Evolutionary conservation across 2,113 vertebrate genomes (phyloP), one percentile per base, ranked within the genome.

Genomic region (Hemibagrus wyckioides): DNA sequence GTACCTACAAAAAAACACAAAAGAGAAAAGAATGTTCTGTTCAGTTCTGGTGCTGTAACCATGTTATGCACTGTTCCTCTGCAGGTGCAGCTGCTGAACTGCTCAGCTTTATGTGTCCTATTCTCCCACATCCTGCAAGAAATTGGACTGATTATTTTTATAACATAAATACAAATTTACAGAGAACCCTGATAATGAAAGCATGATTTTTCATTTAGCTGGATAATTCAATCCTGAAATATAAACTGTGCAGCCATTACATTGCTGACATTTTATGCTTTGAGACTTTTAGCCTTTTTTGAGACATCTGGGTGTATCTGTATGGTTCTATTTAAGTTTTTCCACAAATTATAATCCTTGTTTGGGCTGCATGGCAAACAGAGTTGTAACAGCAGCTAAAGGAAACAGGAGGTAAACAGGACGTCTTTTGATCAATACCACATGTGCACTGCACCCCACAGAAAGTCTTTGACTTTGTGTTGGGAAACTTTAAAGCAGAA

Each of bases 1-100:
- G 91, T 96, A 97, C 85, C 97, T 97, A 73, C 33, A 17, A 71
- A 83, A 84, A 71, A 81, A 63, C 75, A 79, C 59, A 44, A 89
- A 0, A 9, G 39, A 28, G 17, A 61, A 41, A 80, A 61, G 48
- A 57, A 71, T 36, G 11, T 44, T 82, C n/a, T 87, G 85, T 87
- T 82, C 65, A 61, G 33, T 33, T 28, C 50, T 81, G 25, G 3
- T 73, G 52, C 50, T 82, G 7, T 25, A 59, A 82, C 56, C 4
- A 73, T 33, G 44, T 48, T 48, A 48, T 48, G 36, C 9, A 48
- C 9, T 86, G 63, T 59, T 33, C 19, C 61, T 67, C 41, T 48
- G 57, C 25, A 39, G 28, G 59, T 25, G n/a, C 2, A 15, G 28
- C 41, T 33, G 39, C 39, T 30, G 54, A 13, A 36, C 69, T 41